These are phyloP conservation scores for Actinopyga echinites DNA, from an alignment of 53 echinoderm and acorn worm genomes.

Conservation along the genomic window DNA sequence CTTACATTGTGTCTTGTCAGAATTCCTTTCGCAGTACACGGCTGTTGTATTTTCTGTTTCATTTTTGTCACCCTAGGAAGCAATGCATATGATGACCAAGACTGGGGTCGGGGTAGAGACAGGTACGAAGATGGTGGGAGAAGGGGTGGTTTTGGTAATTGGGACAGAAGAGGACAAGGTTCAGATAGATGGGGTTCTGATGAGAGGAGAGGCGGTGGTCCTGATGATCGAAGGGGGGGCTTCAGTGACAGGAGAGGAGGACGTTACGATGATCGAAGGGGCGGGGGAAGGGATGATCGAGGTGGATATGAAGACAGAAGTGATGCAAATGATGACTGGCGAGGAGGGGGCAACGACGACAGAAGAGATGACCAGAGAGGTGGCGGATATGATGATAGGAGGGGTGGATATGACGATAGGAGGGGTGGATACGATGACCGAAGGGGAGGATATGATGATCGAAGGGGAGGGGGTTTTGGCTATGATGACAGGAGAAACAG, in stretches of 20 bases:
- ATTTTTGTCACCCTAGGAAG: slow-evolving; percentile 17
- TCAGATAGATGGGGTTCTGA: slow-evolving; percentile 38
- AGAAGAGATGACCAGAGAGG: slow-evolving; percentile 15
- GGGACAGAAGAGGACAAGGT: slow-evolving; percentile 43
- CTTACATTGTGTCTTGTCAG: background rate
- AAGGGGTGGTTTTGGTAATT: slow-evolving; percentile 29
- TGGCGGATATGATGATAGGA: slow-evolving; percentile 35
- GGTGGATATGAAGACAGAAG: slow-evolving; percentile 36
- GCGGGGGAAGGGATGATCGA: slow-evolving; percentile 22
- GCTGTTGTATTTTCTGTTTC: background rate
- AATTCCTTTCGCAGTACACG: background rate
- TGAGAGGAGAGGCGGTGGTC: slow-evolving; percentile 1
- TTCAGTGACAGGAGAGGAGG: slow-evolving; percentile 1
- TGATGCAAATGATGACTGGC: slow-evolving; percentile 26
- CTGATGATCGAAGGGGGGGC: slow-evolving; percentile 3
- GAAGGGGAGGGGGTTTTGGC: slow-evolving; percentile 11
- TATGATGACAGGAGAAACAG: slow-evolving; percentile 31
- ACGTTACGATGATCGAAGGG: background rate
- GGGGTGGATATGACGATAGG: slow-evolving; percentile 39
- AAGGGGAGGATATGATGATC: slow-evolving; percentile 42
- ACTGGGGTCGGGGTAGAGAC: slow-evolving; percentile 34
- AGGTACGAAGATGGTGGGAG: slow-evolving; percentile 52
- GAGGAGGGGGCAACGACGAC: background rate
- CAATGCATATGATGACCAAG: slow-evolving; percentile 36
- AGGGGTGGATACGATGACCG: slow-evolving; percentile 58